Conservation (phyloP, 2,888 invertebrate species). For the Sceliomorpha sp. region DNA sequence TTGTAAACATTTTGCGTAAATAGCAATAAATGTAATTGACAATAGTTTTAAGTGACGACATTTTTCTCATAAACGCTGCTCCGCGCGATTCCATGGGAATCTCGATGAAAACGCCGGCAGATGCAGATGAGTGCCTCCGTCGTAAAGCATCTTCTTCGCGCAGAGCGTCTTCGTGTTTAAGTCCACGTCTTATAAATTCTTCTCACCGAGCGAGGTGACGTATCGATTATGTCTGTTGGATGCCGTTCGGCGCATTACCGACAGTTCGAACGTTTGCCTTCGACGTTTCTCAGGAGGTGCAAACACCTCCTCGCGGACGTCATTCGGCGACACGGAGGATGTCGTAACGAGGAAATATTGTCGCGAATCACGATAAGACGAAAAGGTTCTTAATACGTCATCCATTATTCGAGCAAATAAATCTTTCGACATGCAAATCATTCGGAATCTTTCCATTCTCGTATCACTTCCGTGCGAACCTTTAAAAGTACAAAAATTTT, state of each 20-base stretch:
- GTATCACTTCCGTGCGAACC: no score
- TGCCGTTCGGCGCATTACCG: neutral
- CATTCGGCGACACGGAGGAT: neutral
- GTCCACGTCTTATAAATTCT: no score
- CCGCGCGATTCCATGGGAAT: no score
- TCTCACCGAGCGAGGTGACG: neutral
- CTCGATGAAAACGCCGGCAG: no score
- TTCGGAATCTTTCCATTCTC: conserved; percentile 3
- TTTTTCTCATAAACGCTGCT: no score
- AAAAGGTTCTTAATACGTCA: conserved; percentile 11
- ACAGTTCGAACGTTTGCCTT: neutral
- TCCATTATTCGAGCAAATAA: conserved; percentile 24
- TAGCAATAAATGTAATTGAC: no score
- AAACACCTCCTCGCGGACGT: neutral
- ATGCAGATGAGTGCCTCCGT: no score
- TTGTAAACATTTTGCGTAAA: no score
- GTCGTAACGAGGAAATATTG: conserved; percentile 18
- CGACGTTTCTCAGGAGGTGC: neutral
- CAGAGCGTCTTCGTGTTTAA: no score
- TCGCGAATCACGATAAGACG: neutral
- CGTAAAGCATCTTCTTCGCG: no score
- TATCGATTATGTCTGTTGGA: conserved; percentile 3
- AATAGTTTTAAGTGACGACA: no score
- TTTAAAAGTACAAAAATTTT: no score
- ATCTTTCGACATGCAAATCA: conserved; percentile 12